Conservation (phyloP, 37 sponge, comb jelly and placozoan genomes). For the Aplysina aerophoba region DNA sequence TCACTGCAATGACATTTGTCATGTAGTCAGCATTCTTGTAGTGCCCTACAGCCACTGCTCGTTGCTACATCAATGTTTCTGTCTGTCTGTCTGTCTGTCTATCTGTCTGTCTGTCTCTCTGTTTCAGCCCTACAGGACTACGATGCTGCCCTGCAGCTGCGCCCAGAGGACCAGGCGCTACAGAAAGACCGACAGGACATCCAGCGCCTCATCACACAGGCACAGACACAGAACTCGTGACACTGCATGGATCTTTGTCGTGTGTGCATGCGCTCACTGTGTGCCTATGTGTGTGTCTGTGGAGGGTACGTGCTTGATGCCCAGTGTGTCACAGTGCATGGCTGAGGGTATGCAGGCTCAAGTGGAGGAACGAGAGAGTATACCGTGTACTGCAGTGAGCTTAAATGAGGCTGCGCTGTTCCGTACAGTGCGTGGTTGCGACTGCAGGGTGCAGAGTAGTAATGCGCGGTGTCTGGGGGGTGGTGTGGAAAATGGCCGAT, state of each 20-base stretch:
- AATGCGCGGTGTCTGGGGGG: no score
- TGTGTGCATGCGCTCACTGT: not conserved
- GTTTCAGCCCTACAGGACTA: conserved; percentile 73
- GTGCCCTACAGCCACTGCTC: no score
- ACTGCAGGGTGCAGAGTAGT: no score
- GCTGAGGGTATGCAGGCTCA: not conserved
- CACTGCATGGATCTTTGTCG: not conserved
- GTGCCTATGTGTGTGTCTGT: not conserved
- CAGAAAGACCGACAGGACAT: conserved; percentile 41
- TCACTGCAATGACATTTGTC: not conserved
- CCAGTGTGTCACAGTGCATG: not conserved
- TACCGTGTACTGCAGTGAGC: not conserved
- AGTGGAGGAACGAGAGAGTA: not conserved
- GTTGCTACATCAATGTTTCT: not conserved
- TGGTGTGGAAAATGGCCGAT: no score
- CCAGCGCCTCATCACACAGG: not conserved
- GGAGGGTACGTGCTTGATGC: not conserved
- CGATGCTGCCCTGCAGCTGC: conserved; percentile 68
- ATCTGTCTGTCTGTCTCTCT: not conserved
- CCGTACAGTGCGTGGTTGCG: no score
- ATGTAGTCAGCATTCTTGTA: not conserved
- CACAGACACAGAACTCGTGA: conserved; percentile 13
- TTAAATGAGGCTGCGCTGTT: no score
- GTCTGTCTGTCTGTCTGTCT: not conserved
- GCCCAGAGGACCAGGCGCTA: conserved; percentile 52